Evolutionary conservation across 2,888 invertebrate genomes (phyloP).

Genomic region (Eupithecia abbreviata): DNA sequence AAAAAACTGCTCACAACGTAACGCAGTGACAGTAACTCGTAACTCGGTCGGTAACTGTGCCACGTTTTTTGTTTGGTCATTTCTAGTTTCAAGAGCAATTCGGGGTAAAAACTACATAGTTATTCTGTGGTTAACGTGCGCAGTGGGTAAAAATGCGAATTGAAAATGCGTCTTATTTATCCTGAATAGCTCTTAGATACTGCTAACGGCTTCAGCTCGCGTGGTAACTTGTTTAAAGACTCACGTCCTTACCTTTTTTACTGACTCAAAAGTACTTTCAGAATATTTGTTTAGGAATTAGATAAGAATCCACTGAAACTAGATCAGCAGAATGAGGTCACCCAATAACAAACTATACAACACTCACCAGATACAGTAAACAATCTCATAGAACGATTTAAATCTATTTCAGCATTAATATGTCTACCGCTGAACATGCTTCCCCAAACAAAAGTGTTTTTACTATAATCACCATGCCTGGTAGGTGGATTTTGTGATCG

Average conservation of each 20-base stretch:
- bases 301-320: conserved; percentile 5
- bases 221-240: background rate
- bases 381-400: conserved; percentile 11
- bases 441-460: background rate
- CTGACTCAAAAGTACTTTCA: background rate
- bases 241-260: too few species aligned
- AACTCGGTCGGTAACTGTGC: conserved; percentile 28
- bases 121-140: background rate
- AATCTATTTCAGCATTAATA: background rate
- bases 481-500: too few species aligned
- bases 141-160: background rate
- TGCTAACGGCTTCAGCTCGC: background rate
- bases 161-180: background rate
- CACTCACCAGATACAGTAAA: conserved; percentile 39
- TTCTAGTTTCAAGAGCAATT: conserved; percentile 16
- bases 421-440: background rate
- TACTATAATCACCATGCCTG: background rate
- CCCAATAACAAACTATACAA: conserved; percentile 35
- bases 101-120: background rate
- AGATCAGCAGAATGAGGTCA: conserved; percentile 23
- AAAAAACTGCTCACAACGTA: conserved; percentile 52
- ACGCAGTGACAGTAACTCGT: conserved; percentile 30
- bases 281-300: background rate
- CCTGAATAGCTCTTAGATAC: background rate
- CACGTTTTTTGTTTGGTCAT: conserved; percentile 28